Evolutionary conservation across 2,888 invertebrate species (phyloP).

Genomic region (Fabriciana adippe): DNA sequence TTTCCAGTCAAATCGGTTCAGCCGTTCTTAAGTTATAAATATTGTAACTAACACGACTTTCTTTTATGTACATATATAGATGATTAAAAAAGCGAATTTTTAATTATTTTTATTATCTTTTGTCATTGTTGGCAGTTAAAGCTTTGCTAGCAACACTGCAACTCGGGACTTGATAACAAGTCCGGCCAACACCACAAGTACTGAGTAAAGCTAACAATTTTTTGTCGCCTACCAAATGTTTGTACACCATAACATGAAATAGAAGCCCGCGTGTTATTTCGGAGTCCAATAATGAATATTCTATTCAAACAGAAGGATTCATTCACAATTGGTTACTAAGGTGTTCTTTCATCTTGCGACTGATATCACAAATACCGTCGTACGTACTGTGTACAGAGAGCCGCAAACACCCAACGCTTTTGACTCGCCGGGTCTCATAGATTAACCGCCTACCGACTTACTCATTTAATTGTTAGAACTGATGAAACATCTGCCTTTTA

Average conservation of each 20-base stretch:
- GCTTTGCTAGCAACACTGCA: too few relatives aligned
- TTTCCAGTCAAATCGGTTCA: too few relatives aligned
- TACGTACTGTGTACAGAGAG: conserved; percentile 42
- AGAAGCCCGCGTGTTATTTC: conserved; percentile 29
- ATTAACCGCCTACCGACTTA: conserved; percentile 41
- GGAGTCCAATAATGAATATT: conserved; percentile 37
- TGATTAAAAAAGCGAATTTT: too few relatives aligned
- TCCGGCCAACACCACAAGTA: too few relatives aligned
- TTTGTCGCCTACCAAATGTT: conserved; percentile 13
- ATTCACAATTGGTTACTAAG: conserved; percentile 48
- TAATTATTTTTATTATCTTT: too few relatives aligned
- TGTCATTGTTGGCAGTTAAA: too few relatives aligned
- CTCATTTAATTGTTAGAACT: not conserved
- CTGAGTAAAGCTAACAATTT: not conserved
- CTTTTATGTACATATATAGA: too few relatives aligned
- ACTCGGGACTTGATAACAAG: too few relatives aligned
- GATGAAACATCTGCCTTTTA: not conserved
- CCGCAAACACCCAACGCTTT: conserved; percentile 59
- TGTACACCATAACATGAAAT: conserved; percentile 13
- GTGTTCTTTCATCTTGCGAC: conserved; percentile 44
- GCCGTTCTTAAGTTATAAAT: too few relatives aligned
- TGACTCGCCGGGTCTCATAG: conserved; percentile 68
- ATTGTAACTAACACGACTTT: too few relatives aligned
- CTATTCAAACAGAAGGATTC: conserved; percentile 34
- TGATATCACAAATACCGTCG: conserved; percentile 58